Percentiles rank a stretch among this genome's conserved stretches.
These are phyloP conservation scores for Macrotis lagotis DNA, from an alignment of 2,113 vertebrate species.

Conservation along the genomic window DNA sequence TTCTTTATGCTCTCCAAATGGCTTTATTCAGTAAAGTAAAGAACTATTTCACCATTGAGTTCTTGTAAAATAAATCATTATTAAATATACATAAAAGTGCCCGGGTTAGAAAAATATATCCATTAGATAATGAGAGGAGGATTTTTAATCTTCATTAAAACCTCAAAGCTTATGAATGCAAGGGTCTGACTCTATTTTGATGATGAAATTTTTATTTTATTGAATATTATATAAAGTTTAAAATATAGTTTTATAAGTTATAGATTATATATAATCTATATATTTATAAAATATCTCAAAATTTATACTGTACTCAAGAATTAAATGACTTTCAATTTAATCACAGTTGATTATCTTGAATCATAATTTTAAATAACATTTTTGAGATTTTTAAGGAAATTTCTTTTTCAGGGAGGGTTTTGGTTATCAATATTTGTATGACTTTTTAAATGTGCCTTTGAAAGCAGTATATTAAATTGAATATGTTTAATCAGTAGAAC, in stretches of 20 bases:
- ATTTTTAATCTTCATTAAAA: slow-evolving; percentile 72
- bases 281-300: slow-evolving; percentile 47
- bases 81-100: slow-evolving; percentile 66
- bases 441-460: background rate
- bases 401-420: slow-evolving; percentile 15
- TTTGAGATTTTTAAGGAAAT: slow-evolving; percentile 32
- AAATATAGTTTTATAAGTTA: slow-evolving; percentile 30
- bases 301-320: background rate
- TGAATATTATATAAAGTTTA: slow-evolving; percentile 12
- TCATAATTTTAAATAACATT: slow-evolving; percentile 18
- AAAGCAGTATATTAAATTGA: background rate
- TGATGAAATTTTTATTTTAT: slow-evolving; percentile 46
- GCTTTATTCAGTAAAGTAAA: slow-evolving; percentile 51
- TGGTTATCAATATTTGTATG: background rate
- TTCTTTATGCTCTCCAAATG: slow-evolving; percentile 67
- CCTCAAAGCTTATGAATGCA: slow-evolving; percentile 5
- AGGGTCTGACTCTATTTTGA: slow-evolving; percentile 40
- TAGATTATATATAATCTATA: too few relatives aligned
- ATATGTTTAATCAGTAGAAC: background rate
- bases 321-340: background rate
- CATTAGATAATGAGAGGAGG: slow-evolving; percentile 65
- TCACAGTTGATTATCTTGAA: slow-evolving; percentile 33
- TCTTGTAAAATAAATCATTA: slow-evolving; percentile 74
- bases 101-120: slow-evolving; percentile 60
- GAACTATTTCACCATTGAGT: slow-evolving; percentile 54